phyloP scores from a whole-genome alignment of 2,888 invertebrate genomes.

The Macropis europaea region DNA sequence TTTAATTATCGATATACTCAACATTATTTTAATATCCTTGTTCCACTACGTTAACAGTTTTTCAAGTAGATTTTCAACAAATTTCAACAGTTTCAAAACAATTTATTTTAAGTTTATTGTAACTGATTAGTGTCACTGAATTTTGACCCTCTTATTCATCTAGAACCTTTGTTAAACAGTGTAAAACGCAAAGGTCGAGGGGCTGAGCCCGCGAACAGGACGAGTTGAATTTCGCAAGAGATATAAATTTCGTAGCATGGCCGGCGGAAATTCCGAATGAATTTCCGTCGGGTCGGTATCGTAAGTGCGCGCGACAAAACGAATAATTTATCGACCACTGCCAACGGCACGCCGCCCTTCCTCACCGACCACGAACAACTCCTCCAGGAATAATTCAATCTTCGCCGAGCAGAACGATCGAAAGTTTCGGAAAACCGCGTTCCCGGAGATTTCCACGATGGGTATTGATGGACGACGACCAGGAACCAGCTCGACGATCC shows the following conservation, averaged over 20 bases:
- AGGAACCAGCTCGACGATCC: conserved; percentile 37
- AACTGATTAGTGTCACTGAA: too few species aligned
- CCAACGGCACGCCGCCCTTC: conserved; percentile 53
- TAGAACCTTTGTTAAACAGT: too few species aligned
- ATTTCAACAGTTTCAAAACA: too few species aligned
- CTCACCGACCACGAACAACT: conserved; percentile 33
- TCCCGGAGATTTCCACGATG: conserved; percentile 57
- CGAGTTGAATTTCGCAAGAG: neutral
- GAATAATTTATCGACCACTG: conserved; percentile 59
- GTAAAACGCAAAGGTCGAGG: too few species aligned
- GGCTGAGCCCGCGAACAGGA: too few species aligned
- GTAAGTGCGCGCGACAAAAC: conserved; percentile 25
- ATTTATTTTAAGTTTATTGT: too few species aligned
- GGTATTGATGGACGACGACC: conserved; percentile 46
- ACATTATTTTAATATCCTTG: too few species aligned
- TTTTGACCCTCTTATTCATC: too few species aligned
- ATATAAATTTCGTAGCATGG: conserved; percentile 16
- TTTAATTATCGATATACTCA: too few species aligned
- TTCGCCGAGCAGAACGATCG: conserved; percentile 62
- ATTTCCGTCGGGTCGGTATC: conserved; percentile 28
- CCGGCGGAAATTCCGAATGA: conserved; percentile 15
- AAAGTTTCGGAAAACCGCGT: conserved; percentile 68
- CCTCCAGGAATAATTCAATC: conserved; percentile 71
- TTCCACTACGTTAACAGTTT: too few species aligned
- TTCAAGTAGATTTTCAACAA: too few species aligned